Base-by-base conservation (phyloP, 2,888 invertebrate genomes). In the Geophilus truncorum region DNA sequence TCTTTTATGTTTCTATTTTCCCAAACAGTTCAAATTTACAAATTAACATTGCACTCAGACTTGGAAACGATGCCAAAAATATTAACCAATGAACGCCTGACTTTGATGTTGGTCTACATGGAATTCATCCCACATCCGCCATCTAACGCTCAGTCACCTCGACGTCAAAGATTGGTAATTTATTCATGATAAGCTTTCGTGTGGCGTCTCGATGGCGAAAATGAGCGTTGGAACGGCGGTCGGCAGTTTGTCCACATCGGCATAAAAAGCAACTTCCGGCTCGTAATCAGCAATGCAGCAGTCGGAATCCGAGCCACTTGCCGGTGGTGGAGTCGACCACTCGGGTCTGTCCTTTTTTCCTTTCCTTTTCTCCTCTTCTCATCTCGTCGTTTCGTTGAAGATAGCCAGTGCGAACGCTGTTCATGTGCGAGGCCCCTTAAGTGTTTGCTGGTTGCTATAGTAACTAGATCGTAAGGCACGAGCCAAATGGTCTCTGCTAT, bases 401-500 rank as follows among this genome's bases (percentile, higher is more conserved):
- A 70, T 70, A 70, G 70, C 70, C 70, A 25, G 7, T 15, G 15
- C 45, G 7, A 45, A 12, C 10, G 70, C 70, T 28, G 70, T 70
- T 70, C 28, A 25, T 70, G 10, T 28, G 10, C 25, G 70, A 70
- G 70, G 25, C 25, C 70, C 70, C 70, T 70, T 70, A 70, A 70
- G 70, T 70, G 70, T 70, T 70, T 70, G 70, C 70, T 70, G 70
- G 70, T 70, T 70, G 70, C 70, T 28, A 70, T 70, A 28, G 70
- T 4, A 15, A 70, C 70, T 25, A 70, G 70, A 70, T 70, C 70
- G 70, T 70, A 70, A 70, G 70, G 70, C 70, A 70, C 70, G 70
- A 70, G 25, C 70, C 70, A 70, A 70, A 70, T 70, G 70, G 70
- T 70, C 70, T 70, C 70, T 70, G 70, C 70, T 70, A 70, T 70